These are phyloP conservation scores for Zeugodacus cucurbitae DNA, from an alignment of 1,140 invertebrate genomes.

Conservation along the genomic window DNA sequence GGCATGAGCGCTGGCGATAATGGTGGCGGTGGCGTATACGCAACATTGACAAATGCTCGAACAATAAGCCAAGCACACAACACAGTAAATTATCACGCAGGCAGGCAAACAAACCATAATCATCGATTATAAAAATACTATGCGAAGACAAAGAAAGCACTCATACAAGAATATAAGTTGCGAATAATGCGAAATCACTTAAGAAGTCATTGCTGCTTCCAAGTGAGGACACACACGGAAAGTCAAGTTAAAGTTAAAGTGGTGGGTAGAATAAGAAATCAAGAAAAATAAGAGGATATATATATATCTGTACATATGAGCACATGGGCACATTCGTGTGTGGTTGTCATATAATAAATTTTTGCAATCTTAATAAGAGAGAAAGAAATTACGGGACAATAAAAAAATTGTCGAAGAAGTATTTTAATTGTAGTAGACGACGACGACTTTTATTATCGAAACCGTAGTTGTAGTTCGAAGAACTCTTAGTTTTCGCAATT, in stretches of 20 bases:
- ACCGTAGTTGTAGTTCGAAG: too few species aligned
- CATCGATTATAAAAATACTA: background rate
- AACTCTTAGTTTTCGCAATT: too few species aligned
- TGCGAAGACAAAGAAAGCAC: background rate
- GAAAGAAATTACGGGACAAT: too few species aligned
- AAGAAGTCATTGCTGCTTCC: background rate
- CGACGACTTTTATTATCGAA: too few species aligned
- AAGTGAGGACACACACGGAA: background rate
- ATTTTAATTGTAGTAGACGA: too few species aligned
- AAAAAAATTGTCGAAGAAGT: too few species aligned
- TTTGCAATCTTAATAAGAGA: too few species aligned
- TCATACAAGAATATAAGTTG: background rate
- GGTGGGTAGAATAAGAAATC: background rate
- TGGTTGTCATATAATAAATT: too few species aligned
- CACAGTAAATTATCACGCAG: background rate
- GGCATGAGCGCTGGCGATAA: background rate
- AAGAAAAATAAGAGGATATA: background rate
- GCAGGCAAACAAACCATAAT: constrained; percentile 17
- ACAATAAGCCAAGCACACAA: constrained; percentile 37
- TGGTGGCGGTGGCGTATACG: background rate
- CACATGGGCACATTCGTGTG: too few species aligned
- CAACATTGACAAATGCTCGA: constrained; percentile 45
- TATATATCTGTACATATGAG: background rate
- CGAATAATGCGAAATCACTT: background rate
- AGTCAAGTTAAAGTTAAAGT: too few species aligned